Evolutionary conservation across 2,113 vertebrate genomes (phyloP).

Genomic region (Centropristis striata): DNA sequence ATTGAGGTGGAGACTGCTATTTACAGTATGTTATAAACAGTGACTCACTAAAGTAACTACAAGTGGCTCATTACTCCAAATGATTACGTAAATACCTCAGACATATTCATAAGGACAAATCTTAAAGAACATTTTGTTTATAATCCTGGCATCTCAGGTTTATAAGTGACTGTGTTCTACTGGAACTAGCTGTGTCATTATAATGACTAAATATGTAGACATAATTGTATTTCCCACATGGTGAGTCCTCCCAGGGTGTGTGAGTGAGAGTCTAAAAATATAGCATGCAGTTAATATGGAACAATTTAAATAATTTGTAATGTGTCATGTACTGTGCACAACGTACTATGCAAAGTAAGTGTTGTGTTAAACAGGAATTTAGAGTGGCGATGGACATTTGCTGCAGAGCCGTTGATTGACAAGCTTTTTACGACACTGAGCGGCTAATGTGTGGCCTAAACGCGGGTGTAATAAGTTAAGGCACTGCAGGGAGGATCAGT

Average conservation of each 20-base stretch:
- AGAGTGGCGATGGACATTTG: not conserved
- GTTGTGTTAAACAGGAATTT: not conserved
- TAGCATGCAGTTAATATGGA: not conserved
- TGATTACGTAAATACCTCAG: conserved; percentile 62
- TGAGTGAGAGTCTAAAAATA: not conserved
- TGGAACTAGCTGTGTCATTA: conserved; percentile 27
- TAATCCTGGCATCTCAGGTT: conserved; percentile 22
- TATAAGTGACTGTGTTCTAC: conserved; percentile 17
- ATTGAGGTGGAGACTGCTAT: conserved; percentile 1
- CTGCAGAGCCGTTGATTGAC: conserved; percentile 36
- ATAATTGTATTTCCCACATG: conserved; percentile 38
- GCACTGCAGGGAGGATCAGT: conserved; percentile 29
- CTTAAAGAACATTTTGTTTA: conserved; percentile 45
- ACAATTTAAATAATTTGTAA: not conserved
- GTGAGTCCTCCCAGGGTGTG: conserved; percentile 8
- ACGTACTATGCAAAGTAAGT: not conserved
- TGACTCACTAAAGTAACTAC: conserved; percentile 16
- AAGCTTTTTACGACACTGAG: conserved; percentile 41
- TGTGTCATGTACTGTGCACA: not conserved
- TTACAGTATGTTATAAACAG: conserved; percentile 36
- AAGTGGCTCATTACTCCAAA: conserved; percentile 46
- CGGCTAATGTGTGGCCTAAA: conserved; percentile 1
- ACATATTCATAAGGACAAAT: conserved; percentile 29
- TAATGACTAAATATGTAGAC: conserved; percentile 15
- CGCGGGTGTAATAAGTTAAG: conserved; percentile 13